Evolutionary conservation across 2,888 invertebrate species (phyloP).

Genomic region (Diarsia rubi): DNA sequence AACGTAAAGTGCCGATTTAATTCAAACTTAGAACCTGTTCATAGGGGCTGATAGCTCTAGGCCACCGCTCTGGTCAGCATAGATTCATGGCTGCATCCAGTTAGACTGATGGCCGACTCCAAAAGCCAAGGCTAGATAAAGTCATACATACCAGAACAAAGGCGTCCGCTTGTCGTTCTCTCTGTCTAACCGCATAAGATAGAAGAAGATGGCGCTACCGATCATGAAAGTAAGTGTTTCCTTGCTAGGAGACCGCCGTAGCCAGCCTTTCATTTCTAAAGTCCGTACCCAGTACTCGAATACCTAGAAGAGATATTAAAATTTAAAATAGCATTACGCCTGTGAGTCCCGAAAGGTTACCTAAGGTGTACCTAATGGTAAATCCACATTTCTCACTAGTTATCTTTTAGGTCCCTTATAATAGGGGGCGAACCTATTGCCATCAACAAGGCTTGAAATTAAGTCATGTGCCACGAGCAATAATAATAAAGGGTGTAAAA

Average conservation of each 20-base stretch:
- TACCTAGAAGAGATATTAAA: constrained; percentile 75
- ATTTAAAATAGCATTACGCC: neutral
- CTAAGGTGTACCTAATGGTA: too few relatives aligned
- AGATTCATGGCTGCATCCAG: neutral
- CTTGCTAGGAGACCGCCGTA: constrained; percentile 82
- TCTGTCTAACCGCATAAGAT: constrained; percentile 86
- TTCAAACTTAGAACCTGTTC: neutral
- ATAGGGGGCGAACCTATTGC: too few relatives aligned
- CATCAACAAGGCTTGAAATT: too few relatives aligned
- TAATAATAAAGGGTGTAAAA: too few relatives aligned
- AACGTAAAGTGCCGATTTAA: neutral
- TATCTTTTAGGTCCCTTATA: too few relatives aligned
- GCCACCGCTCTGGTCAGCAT: neutral
- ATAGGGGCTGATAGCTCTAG: neutral
- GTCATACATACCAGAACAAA: constrained; percentile 83
- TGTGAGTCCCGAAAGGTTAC: neutral
- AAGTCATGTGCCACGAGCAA: too few relatives aligned
- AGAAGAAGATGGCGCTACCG: constrained; percentile 89
- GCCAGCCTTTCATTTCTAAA: constrained; percentile 88
- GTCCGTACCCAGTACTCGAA: constrained; percentile 89
- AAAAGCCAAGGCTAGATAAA: neutral
- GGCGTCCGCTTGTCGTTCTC: constrained; percentile 86
- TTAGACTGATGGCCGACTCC: neutral
- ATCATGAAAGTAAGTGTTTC: constrained; percentile 88
- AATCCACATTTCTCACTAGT: too few relatives aligned